Conservation (phyloP, 2,888 invertebrate species). For the Lithophane semibrunnea region DNA sequence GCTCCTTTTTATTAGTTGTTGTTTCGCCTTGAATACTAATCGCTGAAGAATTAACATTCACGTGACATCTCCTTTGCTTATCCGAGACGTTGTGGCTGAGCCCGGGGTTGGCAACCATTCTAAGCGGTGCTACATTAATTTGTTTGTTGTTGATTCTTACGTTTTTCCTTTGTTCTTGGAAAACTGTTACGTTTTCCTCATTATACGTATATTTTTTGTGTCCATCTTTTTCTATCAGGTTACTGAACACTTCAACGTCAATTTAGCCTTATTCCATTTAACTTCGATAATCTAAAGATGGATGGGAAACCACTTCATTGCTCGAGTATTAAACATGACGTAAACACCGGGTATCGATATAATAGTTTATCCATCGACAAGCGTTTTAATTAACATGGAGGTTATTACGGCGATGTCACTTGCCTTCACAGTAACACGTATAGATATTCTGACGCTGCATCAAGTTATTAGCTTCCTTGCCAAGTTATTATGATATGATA, state of each 20-base stretch:
- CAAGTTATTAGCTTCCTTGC: conserved; percentile 63
- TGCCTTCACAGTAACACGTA: conserved; percentile 63
- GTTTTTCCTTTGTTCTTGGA: conserved; percentile 40
- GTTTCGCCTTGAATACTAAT: conserved; percentile 89
- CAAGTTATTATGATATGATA: conserved; percentile 67
- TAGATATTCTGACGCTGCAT: conserved; percentile 63
- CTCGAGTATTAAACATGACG: conserved; percentile 54
- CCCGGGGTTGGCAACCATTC: conserved; percentile 47
- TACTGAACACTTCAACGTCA: background rate
- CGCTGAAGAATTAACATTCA: conserved; percentile 83
- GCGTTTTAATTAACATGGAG: conserved; percentile 79
- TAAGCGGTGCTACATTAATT: conserved; percentile 55
- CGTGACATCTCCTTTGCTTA: conserved; percentile 78
- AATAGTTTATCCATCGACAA: conserved; percentile 74
- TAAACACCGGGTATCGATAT: conserved; percentile 64
- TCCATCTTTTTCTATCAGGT: background rate
- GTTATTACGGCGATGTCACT: conserved; percentile 72
- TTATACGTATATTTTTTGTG: background rate
- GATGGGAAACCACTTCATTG: conserved; percentile 59
- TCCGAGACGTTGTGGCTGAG: conserved; percentile 67
- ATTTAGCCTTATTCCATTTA: background rate
- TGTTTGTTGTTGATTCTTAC: conserved; percentile 50
- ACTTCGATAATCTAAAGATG: conserved; percentile 23
- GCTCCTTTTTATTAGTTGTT: conserved; percentile 89
- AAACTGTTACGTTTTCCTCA: conserved; percentile 4